Evolutionary conservation across 2,888 invertebrate species (phyloP).

Genomic region (Pristionchus mayeri): DNA sequence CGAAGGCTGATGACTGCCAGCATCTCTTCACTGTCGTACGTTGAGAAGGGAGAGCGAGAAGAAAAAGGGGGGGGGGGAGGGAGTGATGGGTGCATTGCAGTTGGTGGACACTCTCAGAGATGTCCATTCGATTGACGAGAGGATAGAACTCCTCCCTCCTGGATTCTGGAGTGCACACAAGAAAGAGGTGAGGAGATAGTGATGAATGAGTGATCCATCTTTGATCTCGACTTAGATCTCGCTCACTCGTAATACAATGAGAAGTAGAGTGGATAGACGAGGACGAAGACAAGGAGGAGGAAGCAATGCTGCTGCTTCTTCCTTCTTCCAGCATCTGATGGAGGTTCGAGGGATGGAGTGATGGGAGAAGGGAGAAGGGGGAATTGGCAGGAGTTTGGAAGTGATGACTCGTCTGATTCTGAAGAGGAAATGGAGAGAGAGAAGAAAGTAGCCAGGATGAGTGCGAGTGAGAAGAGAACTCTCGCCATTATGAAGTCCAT

Average conservation of each 20-base stretch:
- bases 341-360: neutral
- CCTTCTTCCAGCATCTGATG: slow-evolving; percentile 33
- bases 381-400: neutral
- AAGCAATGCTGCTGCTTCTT: neutral
- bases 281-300: neutral
- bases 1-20: slow-evolving; percentile 15
- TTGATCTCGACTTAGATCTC: slow-evolving; percentile 23
- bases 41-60: neutral
- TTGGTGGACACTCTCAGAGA: slow-evolving; percentile 86
- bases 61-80: neutral
- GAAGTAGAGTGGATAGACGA: slow-evolving; percentile 16
- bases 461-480: slow-evolving; percentile 59
- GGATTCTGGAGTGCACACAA: slow-evolving; percentile 81
- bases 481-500: slow-evolving; percentile 90
- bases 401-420: slow-evolving; percentile 37
- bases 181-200: slow-evolving; percentile 52
- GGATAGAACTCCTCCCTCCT: slow-evolving; percentile 86
- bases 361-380: neutral
- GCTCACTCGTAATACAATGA: neutral
- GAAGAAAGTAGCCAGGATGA: neutral
- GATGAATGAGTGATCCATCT: neutral
- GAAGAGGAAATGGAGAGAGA: slow-evolving; percentile 43
- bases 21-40: slow-evolving; percentile 10
- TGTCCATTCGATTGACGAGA: slow-evolving; percentile 88
- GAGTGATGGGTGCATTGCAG: neutral